Percentiles rank a stretch among this genome's conserved stretches.
Conservation (phyloP, 35 echinoderm and acorn worm genomes). For the Nesometra sesokonis region DNA sequence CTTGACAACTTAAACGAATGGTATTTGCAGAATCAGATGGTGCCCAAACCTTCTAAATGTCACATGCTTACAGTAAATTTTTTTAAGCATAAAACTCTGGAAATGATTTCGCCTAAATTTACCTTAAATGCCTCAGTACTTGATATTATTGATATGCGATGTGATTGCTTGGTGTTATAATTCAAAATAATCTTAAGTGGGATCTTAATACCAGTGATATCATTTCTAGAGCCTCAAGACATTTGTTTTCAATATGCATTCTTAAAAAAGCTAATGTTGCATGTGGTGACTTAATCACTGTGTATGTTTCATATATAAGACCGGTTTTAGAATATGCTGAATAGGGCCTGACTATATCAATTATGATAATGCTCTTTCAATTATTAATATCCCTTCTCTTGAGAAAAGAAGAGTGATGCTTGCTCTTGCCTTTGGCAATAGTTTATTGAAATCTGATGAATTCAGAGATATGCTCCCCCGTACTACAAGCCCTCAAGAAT, state of each 20-base stretch:
- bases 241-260: background rate
- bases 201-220: background rate
- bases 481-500: too few relatives aligned
- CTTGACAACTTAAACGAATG: background rate
- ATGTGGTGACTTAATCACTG: too few relatives aligned
- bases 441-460: too few relatives aligned
- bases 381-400: too few relatives aligned
- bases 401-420: too few relatives aligned
- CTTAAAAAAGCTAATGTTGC: too few relatives aligned
- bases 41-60: background rate
- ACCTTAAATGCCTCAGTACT: background rate
- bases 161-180: background rate
- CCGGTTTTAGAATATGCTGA: too few relatives aligned
- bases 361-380: too few relatives aligned
- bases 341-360: too few relatives aligned
- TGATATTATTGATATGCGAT: background rate
- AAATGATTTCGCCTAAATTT: background rate
- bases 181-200: background rate
- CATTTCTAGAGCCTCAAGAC: background rate
- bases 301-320: too few relatives aligned
- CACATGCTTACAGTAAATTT: background rate
- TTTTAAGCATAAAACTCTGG: background rate
- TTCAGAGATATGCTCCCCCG: too few relatives aligned
- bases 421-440: too few relatives aligned
- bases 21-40: background rate